Evolutionary conservation across 2,888 invertebrate species (phyloP).

Genomic region (Sarcophaga rosellei): DNA sequence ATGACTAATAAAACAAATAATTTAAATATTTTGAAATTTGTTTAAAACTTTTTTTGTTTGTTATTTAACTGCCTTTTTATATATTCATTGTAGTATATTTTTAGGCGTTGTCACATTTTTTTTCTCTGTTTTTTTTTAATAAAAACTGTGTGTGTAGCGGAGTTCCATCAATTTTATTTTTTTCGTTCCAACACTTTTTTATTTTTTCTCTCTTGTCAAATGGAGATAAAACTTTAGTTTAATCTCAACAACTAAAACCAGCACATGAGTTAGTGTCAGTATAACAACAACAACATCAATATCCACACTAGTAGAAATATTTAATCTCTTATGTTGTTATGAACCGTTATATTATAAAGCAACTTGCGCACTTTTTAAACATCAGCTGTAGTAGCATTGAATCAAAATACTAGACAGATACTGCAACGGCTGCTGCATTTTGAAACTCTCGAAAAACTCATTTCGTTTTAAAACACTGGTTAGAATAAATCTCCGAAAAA

Average conservation of each 20-base stretch:
- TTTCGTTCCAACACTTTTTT: slow-evolving; percentile 8
- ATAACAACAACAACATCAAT: slow-evolving; percentile 39
- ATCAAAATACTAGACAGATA: slow-evolving; percentile 51
- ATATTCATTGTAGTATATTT: slow-evolving; percentile 64
- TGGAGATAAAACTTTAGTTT: slow-evolving; percentile 42
- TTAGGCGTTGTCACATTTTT: slow-evolving; percentile 71
- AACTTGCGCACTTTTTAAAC: slow-evolving; percentile 60
- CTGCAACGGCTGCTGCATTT: slow-evolving; percentile 62
- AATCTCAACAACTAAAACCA: slow-evolving; percentile 5
- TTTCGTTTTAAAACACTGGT: slow-evolving; percentile 36
- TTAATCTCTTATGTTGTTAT: neutral
- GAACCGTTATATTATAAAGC: slow-evolving; percentile 43
- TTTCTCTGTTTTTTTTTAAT: neutral
- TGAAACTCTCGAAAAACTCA: slow-evolving; percentile 30
- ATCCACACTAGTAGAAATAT: neutral
- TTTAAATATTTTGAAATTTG: neutral
- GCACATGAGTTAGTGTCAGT: neutral
- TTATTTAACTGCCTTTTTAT: slow-evolving; percentile 5
- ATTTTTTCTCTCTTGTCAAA: slow-evolving; percentile 14
- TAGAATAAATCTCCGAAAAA: slow-evolving; percentile 21
- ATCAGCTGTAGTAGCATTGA: slow-evolving; percentile 55
- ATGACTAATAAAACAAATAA: neutral
- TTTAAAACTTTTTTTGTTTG: neutral
- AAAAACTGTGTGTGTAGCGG: slow-evolving; percentile 11
- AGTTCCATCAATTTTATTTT: slow-evolving; percentile 5